These are phyloP conservation scores for Megaleporinus macrocephalus DNA, from an alignment of 2,113 vertebrate genomes.

Conservation along the genomic window DNA sequence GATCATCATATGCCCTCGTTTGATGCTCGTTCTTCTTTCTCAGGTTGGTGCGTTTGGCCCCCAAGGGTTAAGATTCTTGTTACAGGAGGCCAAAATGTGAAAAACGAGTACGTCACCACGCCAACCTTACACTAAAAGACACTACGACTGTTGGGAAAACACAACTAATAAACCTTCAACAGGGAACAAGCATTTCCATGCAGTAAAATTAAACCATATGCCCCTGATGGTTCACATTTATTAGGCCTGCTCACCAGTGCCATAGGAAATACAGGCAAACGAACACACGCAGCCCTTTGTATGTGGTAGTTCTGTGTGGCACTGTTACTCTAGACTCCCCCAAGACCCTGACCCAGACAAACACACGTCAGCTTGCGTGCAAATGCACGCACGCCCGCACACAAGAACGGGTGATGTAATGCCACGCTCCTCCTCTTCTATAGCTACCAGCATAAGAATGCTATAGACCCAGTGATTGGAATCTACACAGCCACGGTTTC, in stretches of 20 bases:
- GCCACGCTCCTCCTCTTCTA: slow-evolving; percentile 7
- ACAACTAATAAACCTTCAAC: not conserved
- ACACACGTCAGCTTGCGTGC: not conserved
- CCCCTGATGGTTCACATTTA: not conserved
- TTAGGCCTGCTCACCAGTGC: slow-evolving; percentile 11
- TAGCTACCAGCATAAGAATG: not conserved
- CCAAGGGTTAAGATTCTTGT: no score
- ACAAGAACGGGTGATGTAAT: slow-evolving; percentile 14
- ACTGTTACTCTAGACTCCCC: slow-evolving; percentile 1
- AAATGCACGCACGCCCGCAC: slow-evolving; percentile 1
- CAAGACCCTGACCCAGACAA: slow-evolving; percentile 11
- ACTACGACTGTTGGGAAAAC: not conserved
- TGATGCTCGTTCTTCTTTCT: no score
- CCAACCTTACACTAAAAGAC: slow-evolving; percentile 2
- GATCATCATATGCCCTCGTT: no score
- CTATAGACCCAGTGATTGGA: not conserved
- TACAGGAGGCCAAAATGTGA: not conserved
- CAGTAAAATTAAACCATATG: slow-evolving; percentile 34
- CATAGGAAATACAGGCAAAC: not conserved
- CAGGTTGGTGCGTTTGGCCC: no score
- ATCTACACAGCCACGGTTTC: not conserved
- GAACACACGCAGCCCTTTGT: slow-evolving; percentile 10
- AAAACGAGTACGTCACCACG: not conserved
- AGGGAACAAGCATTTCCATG: not conserved
- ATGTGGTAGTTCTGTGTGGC: slow-evolving; percentile 22